These are phyloP conservation scores for Eristalis tenax DNA, from an alignment of 2,888 invertebrate genomes.

Conservation along the genomic window DNA sequence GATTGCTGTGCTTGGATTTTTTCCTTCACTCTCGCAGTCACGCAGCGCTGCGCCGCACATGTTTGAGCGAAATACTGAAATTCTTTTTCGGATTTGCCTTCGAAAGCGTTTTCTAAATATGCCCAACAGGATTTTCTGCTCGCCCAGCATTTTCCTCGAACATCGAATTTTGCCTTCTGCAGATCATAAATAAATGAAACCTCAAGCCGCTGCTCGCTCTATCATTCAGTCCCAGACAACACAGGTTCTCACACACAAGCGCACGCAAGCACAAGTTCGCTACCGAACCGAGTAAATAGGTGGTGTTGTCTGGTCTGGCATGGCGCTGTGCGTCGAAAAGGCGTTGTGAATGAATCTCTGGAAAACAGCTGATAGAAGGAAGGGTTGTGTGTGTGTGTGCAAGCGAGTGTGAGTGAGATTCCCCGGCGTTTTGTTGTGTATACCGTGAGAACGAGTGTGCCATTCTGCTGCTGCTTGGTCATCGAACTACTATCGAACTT, in stretches of 20 bases:
- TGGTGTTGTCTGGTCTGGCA: constrained; percentile 17
- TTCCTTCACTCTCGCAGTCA: constrained; percentile 18
- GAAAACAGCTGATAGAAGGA: constrained; percentile 56
- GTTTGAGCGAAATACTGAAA: background rate
- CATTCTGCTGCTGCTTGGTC: constrained; percentile 66
- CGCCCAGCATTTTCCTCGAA: constrained; percentile 65
- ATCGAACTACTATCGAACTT: constrained; percentile 71
- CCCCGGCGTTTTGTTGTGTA: constrained; percentile 23
- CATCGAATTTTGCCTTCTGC: constrained; percentile 60
- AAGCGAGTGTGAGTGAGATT: constrained; percentile 8
- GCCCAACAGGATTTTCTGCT: constrained; percentile 44
- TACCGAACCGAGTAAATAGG: constrained; percentile 25
- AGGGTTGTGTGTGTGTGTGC: constrained; percentile 39
- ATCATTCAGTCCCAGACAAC: background rate
- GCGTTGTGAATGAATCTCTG: constrained; percentile 65
- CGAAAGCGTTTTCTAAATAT: constrained; percentile 34
- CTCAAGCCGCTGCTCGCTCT: constrained; percentile 17
- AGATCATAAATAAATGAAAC: constrained; percentile 35
- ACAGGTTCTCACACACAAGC: constrained; percentile 1
- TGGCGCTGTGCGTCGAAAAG: constrained; percentile 12
- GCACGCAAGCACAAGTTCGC: constrained; percentile 15
- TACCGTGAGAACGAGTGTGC: constrained; percentile 37
- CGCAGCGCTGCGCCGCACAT: constrained; percentile 14
- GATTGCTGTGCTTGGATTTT: constrained; percentile 57
- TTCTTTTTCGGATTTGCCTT: constrained; percentile 28